phyloP scores from a whole-genome alignment of 2,797 vertebrate species.

The Pampus argenteus region DNA sequence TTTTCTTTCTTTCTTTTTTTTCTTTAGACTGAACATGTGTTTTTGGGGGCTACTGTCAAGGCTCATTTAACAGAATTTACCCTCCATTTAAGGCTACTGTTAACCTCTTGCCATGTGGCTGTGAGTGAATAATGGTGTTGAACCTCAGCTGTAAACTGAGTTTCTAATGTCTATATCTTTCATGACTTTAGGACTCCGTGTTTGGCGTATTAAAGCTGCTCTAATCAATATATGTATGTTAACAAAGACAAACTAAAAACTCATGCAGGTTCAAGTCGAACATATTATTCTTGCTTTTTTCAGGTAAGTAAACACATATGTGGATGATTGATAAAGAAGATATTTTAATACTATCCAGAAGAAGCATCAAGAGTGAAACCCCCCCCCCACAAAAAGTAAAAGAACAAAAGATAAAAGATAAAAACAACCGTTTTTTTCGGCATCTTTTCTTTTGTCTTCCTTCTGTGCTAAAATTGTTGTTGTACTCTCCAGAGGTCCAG shows the following conservation, averaged over 20 bases:
- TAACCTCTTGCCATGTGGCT: constrained; percentile 35
- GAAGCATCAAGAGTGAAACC: not conserved
- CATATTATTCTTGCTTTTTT: not conserved
- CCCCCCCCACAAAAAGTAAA: constrained; percentile 1
- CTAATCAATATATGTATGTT: not conserved
- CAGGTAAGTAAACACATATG: too few relatives aligned
- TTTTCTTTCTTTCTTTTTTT: constrained; percentile 43
- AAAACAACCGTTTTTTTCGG: constrained; percentile 3
- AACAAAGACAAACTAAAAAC: too few relatives aligned
- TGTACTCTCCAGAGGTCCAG: constrained; percentile 36
- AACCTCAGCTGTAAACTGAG: constrained; percentile 28
- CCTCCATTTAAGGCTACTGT: constrained; percentile 56
- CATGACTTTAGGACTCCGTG: not conserved
- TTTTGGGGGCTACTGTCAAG: constrained; percentile 54
- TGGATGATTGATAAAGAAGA: not conserved
- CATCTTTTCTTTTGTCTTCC: constrained; percentile 14
- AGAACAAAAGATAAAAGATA: constrained; percentile 10
- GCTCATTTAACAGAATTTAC: constrained; percentile 58
- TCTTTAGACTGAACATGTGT: constrained; percentile 44
- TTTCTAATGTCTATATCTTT: not conserved
- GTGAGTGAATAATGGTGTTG: constrained; percentile 14
- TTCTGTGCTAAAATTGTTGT: constrained; percentile 27
- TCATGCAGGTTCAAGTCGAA: not conserved
- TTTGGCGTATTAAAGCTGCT: not conserved
- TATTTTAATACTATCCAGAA: not conserved